Conservation (phyloP, 2,797 vertebrate species). For the Trachops cirrhosus region DNA sequence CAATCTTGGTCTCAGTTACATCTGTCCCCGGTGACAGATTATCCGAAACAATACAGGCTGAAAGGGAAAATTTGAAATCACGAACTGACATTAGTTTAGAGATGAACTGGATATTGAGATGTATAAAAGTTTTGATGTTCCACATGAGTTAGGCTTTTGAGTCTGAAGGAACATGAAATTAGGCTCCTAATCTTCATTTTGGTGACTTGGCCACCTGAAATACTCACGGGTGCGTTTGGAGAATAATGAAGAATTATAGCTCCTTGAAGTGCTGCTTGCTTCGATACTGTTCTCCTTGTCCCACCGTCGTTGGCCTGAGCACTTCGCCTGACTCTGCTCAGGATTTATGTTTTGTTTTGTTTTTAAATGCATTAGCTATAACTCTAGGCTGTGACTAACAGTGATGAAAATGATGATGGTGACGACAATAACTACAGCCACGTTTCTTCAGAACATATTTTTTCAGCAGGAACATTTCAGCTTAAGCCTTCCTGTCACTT, state of each 20-base stretch:
- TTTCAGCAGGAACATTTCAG: neutral
- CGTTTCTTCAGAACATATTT: neutral
- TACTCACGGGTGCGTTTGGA: neutral
- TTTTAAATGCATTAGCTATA: neutral
- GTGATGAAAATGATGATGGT: neutral
- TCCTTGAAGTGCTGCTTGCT: slow-evolving; percentile 44
- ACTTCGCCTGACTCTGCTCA: neutral
- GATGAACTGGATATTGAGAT: slow-evolving; percentile 53
- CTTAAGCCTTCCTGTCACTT: neutral
- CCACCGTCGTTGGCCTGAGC: slow-evolving; percentile 15
- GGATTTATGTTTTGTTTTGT: slow-evolving; percentile 30
- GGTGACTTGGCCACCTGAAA: slow-evolving; percentile 37
- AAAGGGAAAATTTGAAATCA: slow-evolving; percentile 9
- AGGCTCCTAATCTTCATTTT: slow-evolving; percentile 43
- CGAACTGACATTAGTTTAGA: slow-evolving; percentile 39
- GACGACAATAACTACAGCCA: neutral
- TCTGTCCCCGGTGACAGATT: neutral
- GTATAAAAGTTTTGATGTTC: slow-evolving; percentile 17
- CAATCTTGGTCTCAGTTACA: neutral
- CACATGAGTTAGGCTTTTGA: slow-evolving; percentile 69
- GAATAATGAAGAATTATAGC: slow-evolving; percentile 59
- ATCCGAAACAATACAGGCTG: slow-evolving; percentile 12
- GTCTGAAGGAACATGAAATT: slow-evolving; percentile 60
- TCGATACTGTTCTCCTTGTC: neutral
- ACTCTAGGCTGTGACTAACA: neutral